phyloP scores from a whole-genome alignment of 2,113 vertebrate species.

The Taurulus bubalis region DNA sequence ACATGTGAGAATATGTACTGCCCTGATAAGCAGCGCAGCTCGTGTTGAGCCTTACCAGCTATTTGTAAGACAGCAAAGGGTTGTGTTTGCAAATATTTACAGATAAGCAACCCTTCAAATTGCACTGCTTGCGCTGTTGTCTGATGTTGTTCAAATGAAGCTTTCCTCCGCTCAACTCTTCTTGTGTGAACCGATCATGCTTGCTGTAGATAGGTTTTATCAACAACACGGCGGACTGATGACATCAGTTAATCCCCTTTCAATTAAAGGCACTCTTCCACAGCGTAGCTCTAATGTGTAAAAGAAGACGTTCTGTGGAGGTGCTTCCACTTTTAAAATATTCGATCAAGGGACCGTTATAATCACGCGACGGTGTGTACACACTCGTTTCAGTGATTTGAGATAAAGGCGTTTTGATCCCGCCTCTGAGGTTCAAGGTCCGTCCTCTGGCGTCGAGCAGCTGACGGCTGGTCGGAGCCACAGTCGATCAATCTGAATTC shows the following conservation, averaged over 20 bases:
- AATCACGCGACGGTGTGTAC: not conserved
- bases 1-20: constrained; percentile 21
- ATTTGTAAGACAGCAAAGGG: constrained; percentile 19
- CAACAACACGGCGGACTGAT: constrained; percentile 47
- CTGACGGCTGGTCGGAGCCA: not conserved
- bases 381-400: constrained; percentile 2
- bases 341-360: not conserved
- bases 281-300: constrained; percentile 20
- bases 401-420: not conserved
- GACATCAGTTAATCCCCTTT: constrained; percentile 74
- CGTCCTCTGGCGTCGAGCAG: not conserved
- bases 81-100: constrained; percentile 52
- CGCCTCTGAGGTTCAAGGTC: not conserved
- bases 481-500: not conserved
- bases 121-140: constrained; percentile 21
- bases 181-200: constrained; percentile 64
- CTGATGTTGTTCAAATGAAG: constrained; percentile 63
- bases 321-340: constrained; percentile 25
- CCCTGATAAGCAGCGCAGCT: constrained; percentile 29
- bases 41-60: not conserved
- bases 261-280: constrained; percentile 68
- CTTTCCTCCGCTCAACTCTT: constrained; percentile 22
- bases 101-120: constrained; percentile 54
- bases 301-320: constrained; percentile 14
- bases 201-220: constrained; percentile 53